Base-by-base conservation (phyloP, 2,797 vertebrate species). In the Botia almorhae region DNA sequence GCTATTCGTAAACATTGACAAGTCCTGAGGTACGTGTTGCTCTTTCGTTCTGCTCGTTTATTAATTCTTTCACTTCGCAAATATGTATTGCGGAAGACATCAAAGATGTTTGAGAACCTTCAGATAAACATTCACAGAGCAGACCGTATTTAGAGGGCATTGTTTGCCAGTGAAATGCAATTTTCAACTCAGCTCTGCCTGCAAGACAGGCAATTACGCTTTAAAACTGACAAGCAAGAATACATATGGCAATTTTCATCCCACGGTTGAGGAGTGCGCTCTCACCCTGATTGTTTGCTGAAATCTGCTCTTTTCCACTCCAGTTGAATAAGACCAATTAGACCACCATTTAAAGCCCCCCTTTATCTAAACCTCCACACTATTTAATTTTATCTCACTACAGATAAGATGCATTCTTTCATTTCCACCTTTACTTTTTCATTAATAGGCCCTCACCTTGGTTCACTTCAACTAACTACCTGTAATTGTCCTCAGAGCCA, bases 121-220 rank as follows among this genome's bases (percentile, higher is more conserved):
- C 33, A 69, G 67, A 83, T 83, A 82, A 82, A 80, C 78, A 73
- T 72, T 79, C 17, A 55, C 68, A 8, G 23, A 78, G 71, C 70
- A 64, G 69, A 69, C 61, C 68, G 51, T 74, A 76, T 77, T 84
- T 84, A 80, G 76, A 80, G 63, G 46, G 58, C 63, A 82, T 79
- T 84, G 79, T 81, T 76, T 87, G 80, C 69, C 64, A 85, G 81
- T n/a, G 23, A 83, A 84, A 81, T 81, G 69, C 81, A 84, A 85
- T 81, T 85, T 81, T 60, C 68, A 72, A 77, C 84, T 46, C 63
- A 69, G 86, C 74, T 77, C 70, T 84, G 84, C 69, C 69, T 69
- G 78, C 77, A 84, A 87, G 82, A 87, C 82, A 82, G 82, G 81
- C 80, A 87, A 85, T 85, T 87, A 82, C 29, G 53, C 69, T 58